Conservation (phyloP, 2,888 invertebrate genomes). For the Pristionchus arcanus region DNA sequence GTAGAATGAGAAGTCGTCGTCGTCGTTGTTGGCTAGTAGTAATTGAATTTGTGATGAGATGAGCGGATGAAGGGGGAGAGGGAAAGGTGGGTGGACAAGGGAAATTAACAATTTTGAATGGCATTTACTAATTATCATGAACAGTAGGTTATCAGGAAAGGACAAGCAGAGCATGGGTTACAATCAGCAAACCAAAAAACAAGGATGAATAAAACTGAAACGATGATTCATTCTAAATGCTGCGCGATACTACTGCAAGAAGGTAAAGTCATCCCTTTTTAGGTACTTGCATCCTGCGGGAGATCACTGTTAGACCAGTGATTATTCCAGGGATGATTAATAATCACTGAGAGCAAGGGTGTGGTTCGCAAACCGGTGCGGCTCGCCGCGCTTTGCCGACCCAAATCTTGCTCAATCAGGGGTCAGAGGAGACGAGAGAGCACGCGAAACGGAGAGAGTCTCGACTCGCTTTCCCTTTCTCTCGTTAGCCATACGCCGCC, state of each 20-base stretch:
- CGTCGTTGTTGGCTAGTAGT: neutral
- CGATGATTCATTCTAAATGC: too few species aligned
- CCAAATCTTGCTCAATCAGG: neutral
- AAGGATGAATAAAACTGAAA: too few species aligned
- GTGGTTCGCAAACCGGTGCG: conserved; percentile 12
- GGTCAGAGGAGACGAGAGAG: neutral
- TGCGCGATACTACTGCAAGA: too few species aligned
- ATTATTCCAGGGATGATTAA: too few species aligned
- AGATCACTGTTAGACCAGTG: too few species aligned
- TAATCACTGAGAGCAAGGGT: neutral
- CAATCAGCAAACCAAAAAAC: too few species aligned
- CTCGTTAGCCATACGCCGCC: neutral
- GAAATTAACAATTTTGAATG: neutral
- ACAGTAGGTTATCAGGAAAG: too few species aligned
- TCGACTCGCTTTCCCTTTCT: neutral
- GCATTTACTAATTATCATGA: too few species aligned
- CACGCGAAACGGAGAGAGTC: neutral
- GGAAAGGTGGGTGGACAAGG: neutral
- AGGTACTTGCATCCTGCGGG: too few species aligned
- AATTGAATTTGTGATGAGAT: conserved; percentile 54
- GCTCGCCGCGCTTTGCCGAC: neutral
- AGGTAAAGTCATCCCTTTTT: too few species aligned
- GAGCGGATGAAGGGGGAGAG: conserved; percentile 11
- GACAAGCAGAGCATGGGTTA: too few species aligned
- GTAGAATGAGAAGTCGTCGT: conserved; percentile 2